These are phyloP conservation scores for Urocyon cinereoargenteus DNA, from an alignment of 2,797 vertebrate species.

Conservation along the genomic window DNA sequence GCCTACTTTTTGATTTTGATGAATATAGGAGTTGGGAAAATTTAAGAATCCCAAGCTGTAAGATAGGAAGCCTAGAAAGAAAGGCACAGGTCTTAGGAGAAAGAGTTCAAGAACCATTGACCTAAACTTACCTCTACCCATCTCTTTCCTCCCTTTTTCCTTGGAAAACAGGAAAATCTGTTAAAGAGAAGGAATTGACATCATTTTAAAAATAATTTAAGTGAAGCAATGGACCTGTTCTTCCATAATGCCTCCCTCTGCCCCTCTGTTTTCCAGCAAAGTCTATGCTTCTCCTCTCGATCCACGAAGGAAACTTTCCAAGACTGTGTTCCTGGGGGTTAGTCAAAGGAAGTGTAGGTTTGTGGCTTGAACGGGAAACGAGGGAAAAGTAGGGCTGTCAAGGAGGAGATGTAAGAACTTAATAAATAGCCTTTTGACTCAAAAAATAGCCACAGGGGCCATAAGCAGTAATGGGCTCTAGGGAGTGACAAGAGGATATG, in stretches of 20 bases:
- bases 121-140: not conserved
- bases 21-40: not conserved
- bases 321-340: not conserved
- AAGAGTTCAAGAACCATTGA: not conserved
- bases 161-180: not conserved
- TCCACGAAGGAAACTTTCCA: not conserved
- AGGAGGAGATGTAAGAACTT: not conserved
- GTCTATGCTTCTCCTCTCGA: not conserved
- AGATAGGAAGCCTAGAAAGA: not conserved
- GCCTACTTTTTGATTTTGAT: not conserved
- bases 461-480: not conserved
- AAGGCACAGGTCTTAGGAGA: not conserved
- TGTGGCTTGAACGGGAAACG: not conserved
- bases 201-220: not conserved
- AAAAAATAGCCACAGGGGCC: not conserved
- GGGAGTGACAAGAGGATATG: slow-evolving; percentile 39
- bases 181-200: not conserved
- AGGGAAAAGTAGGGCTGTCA: not conserved
- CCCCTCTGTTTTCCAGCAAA: not conserved
- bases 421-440: slow-evolving; percentile 6
- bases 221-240: not conserved
- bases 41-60: not conserved
- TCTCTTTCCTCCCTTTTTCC: not conserved
- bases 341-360: not conserved
- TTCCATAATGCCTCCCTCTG: not conserved